A percentile compares a stretch with the other conserved stretches of the same genome.
Evolutionary conservation across 2,113 vertebrate species (phyloP).

Genomic region (Pseudonaja textilis): DNA sequence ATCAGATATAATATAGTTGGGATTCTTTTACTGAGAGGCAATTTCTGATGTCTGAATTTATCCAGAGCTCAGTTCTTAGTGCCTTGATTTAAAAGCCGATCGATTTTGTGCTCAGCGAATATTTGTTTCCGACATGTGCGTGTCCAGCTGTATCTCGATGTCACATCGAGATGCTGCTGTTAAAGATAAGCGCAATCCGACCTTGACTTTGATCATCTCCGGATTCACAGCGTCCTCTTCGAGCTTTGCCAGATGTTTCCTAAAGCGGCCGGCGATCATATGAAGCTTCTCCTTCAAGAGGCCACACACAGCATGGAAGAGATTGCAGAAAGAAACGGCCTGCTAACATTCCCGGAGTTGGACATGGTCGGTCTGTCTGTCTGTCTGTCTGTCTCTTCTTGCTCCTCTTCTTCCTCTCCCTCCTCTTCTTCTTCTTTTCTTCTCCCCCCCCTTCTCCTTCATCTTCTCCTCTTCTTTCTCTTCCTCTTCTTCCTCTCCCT

Average conservation of each 20-base stretch:
- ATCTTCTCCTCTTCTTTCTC: too few species aligned
- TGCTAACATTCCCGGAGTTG: constrained; percentile 72
- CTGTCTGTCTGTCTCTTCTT: too few species aligned
- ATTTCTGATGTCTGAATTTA: background rate
- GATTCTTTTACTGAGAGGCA: background rate
- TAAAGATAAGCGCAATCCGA: background rate
- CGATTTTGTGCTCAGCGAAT: background rate
- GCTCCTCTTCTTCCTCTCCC: too few species aligned
- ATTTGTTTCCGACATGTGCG: background rate
- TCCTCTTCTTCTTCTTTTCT: too few species aligned
- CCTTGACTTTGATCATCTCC: constrained; percentile 34
- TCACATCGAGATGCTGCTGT: background rate
- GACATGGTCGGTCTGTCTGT: constrained; percentile 74
- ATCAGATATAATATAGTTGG: too few species aligned
- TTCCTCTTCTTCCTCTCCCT: too few species aligned
- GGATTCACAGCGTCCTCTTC: constrained; percentile 79
- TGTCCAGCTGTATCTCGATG: background rate
- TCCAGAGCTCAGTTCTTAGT: background rate
- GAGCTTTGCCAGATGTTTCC: constrained; percentile 90
- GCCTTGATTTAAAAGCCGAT: background rate
- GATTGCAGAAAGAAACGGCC: constrained; percentile 80
- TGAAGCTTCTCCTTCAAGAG: constrained; percentile 79
- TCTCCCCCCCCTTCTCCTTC: too few species aligned
- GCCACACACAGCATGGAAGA: constrained; percentile 80
- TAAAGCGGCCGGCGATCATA: constrained; percentile 70